Conservation (phyloP, 64 coral and sea anemone genomes). For the Porites australiensis region DNA sequence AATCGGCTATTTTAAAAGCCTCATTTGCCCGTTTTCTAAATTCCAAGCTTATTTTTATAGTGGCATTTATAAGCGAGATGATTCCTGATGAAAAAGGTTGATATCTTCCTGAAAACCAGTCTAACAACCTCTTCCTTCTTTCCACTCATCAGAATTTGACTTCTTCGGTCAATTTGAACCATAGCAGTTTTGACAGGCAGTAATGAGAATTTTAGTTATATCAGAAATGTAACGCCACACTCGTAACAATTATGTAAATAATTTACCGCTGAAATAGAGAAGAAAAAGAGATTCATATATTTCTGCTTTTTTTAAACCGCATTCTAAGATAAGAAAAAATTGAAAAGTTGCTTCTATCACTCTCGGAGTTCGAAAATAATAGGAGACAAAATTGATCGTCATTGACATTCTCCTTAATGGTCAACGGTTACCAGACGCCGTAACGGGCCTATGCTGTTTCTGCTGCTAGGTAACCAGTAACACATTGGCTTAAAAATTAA, state of each 20-base stretch:
- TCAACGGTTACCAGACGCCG: constrained; percentile 1
- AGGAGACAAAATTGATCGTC: background rate
- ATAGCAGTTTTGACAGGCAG: background rate
- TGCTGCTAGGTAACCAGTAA: constrained; percentile 15
- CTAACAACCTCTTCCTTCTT: background rate
- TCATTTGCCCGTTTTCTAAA: constrained; percentile 15
- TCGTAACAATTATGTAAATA: background rate
- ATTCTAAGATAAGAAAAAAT: background rate
- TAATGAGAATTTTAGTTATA: constrained; percentile 3
- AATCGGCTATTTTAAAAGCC: background rate
- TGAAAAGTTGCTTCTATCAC: too few species aligned
- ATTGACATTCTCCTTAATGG: background rate
- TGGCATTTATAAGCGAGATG: background rate
- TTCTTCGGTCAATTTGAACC: background rate
- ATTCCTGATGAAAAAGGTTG: background rate
- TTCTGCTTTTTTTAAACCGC: background rate
- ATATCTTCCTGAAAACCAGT: background rate
- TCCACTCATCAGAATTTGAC: background rate
- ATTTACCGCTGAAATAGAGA: background rate
- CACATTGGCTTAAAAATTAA: background rate
- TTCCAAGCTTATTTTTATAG: background rate
- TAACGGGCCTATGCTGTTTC: background rate
- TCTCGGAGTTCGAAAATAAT: background rate
- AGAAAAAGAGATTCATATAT: background rate
- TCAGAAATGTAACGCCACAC: background rate